These are phyloP conservation scores for Hypercompe scribonia DNA, from an alignment of 2,888 invertebrate genomes.

Conservation along the genomic window DNA sequence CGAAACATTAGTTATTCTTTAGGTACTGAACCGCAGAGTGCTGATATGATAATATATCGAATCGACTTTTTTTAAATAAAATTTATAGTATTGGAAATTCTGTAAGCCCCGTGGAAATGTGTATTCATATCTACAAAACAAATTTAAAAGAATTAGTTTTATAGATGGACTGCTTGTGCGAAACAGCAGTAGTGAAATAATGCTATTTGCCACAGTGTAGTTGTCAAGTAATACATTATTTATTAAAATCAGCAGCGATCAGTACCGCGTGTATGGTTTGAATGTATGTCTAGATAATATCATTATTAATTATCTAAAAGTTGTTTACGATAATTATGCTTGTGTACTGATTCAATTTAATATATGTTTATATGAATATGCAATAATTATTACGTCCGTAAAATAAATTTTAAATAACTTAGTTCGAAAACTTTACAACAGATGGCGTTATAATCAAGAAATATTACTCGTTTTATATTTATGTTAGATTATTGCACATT, in stretches of 20 bases:
- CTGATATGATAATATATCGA: neutral
- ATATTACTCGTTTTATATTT: neutral
- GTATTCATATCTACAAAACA: neutral
- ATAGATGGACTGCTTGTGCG: neutral
- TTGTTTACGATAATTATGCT: slow-evolving; percentile 46
- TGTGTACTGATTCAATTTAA: slow-evolving; percentile 29
- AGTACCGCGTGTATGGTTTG: slow-evolving; percentile 28
- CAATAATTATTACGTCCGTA: neutral
- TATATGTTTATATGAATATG: slow-evolving; percentile 5
- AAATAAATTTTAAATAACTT: neutral
- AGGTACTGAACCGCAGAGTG: neutral
- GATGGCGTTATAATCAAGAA: slow-evolving; percentile 7
- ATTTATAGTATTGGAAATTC: too few species aligned
- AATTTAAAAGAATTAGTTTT: neutral
- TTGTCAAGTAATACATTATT: slow-evolving; percentile 35
- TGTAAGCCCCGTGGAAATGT: neutral
- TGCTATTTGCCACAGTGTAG: slow-evolving; percentile 5
- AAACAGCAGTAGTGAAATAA: neutral
- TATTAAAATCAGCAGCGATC: slow-evolving; percentile 41
- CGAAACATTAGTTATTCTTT: neutral
- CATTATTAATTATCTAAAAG: slow-evolving; percentile 18
- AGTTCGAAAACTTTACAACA: neutral
- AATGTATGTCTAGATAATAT: slow-evolving; percentile 32
- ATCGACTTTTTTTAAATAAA: neutral
- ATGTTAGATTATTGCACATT: slow-evolving; percentile 24